Percentiles rank a stretch among this genome's conserved stretches.
phyloP scores from a whole-genome alignment of 2,797 vertebrate genomes.

The Steatocranus sp. region DNA sequence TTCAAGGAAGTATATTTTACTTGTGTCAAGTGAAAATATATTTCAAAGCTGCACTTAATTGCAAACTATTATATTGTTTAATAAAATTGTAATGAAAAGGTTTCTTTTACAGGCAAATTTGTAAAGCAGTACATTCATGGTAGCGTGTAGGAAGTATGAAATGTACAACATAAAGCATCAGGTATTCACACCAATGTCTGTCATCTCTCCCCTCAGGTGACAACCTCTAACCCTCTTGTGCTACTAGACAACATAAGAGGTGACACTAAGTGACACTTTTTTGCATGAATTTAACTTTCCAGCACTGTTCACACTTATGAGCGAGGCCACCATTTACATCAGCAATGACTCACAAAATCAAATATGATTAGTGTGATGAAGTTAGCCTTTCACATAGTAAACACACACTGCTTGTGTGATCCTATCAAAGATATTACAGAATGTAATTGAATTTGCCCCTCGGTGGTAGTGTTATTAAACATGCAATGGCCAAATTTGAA shows the following conservation, averaged over 20 bases:
- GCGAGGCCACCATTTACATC: slow-evolving; percentile 44
- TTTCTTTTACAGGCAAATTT: not conserved
- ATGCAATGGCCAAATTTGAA: not conserved
- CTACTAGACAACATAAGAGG: slow-evolving; percentile 3
- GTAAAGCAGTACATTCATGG: not conserved
- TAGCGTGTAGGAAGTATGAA: not conserved
- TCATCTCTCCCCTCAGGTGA: not conserved
- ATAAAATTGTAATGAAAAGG: not conserved
- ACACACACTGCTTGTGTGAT: slow-evolving; percentile 21
- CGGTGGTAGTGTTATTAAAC: not conserved
- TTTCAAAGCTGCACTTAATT: not conserved
- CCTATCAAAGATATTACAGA: slow-evolving; percentile 10
- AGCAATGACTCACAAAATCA: slow-evolving; percentile 65
- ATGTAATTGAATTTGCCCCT: not conserved
- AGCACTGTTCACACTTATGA: slow-evolving; percentile 21
- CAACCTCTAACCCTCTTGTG: not conserved
- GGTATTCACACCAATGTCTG: not conserved
- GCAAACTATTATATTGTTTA: not conserved
- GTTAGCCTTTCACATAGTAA: slow-evolving; percentile 43
- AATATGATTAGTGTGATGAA: slow-evolving; percentile 62
- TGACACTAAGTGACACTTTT: slow-evolving; percentile 12
- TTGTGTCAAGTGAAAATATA: not conserved
- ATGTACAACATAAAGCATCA: not conserved
- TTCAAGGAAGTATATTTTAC: not conserved
- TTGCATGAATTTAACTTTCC: not conserved